Evolutionary conservation across 1,140 invertebrate genomes (phyloP).

Genomic region (Dendroctonus ponderosae): DNA sequence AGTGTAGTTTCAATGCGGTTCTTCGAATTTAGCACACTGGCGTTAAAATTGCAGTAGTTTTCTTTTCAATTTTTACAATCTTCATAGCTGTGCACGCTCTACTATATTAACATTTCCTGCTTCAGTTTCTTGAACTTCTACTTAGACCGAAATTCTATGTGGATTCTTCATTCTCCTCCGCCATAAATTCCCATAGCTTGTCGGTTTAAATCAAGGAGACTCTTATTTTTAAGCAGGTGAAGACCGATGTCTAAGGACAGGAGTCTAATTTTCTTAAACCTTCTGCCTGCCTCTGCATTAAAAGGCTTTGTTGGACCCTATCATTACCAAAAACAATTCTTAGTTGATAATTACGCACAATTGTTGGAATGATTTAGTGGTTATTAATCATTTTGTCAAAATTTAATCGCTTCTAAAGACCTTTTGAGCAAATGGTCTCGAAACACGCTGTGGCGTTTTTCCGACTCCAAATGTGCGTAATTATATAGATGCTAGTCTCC

Average conservation of each 20-base stretch:
- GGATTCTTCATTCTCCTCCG: too few relatives aligned
- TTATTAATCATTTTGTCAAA: constrained; percentile 42
- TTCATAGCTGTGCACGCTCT: too few relatives aligned
- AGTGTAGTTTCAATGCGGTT: too few relatives aligned
- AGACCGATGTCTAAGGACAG: constrained; percentile 1
- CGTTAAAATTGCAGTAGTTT: too few relatives aligned
- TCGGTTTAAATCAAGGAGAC: too few relatives aligned
- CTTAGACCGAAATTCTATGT: too few relatives aligned
- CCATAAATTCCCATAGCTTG: too few relatives aligned
- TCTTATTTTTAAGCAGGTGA: too few relatives aligned
- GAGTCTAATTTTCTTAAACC: constrained; percentile 31
- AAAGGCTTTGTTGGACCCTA: constrained; percentile 29
- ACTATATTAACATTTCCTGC: too few relatives aligned
- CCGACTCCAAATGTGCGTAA: constrained; percentile 34
- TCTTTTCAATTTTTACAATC: too few relatives aligned
- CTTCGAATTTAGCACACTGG: too few relatives aligned
- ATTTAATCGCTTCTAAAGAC: constrained; percentile 39
- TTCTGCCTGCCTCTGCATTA: constrained; percentile 22
- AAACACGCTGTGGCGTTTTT: constrained; percentile 28
- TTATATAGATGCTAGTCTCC: constrained; percentile 30
- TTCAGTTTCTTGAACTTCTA: too few relatives aligned
- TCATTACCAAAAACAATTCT: constrained; percentile 36
- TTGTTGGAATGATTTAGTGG: constrained; percentile 37
- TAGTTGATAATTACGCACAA: constrained; percentile 37
- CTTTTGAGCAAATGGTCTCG: constrained; percentile 35